Evolutionary conservation across 2,888 invertebrate genomes (phyloP), one percentile per base, ranked within the genome.

Genomic region (Eupsilia transversa): DNA sequence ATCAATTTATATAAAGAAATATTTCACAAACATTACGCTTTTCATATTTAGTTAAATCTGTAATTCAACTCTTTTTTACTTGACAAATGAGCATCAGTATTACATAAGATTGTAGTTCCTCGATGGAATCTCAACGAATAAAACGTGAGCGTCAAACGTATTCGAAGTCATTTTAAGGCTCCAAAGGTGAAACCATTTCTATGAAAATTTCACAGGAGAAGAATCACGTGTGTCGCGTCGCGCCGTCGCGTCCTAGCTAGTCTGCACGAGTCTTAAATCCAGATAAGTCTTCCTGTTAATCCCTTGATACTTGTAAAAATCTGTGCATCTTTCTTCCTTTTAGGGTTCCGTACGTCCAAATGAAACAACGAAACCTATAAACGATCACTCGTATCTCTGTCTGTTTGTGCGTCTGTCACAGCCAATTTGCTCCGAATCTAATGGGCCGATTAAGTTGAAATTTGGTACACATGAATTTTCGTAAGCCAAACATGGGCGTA

Each of bases 71-170:
- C 27, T 12, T 54, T 27, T 35, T 74, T 38, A 6, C 7, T 57
- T 64, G 30, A 71, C 6, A 38, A 79, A 71, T 57, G 30, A 64
- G 49, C 41, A 59, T n/a, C 35, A 35, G 61, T 35, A 61, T 14
- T 10, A 33, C 17, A 49, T 46, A 30, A 33, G 41, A 43, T 61
- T 14, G 35, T 12, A 46, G 41, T 33, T 66, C 17, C 17, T 63
- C 43, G 4, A 30, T 57, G 38, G 63, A 57, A 46, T 38, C 27
- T 14, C 17, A 17, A 17, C 35, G 23, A 54, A 63, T 52, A n/a
- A 52, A 38, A 76, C 7, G 49, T 57, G n/a, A 64, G 35, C 30
- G 12, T 57, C 27, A 66, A 61, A 66, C 10, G 38, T 35, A 67
- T 63, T 63, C 56, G 9, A 54, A 49, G 30, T 63, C 41, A 10